phyloP scores from a whole-genome alignment of 2,797 vertebrate genomes.

The Erpetoichthys calabaricus region DNA sequence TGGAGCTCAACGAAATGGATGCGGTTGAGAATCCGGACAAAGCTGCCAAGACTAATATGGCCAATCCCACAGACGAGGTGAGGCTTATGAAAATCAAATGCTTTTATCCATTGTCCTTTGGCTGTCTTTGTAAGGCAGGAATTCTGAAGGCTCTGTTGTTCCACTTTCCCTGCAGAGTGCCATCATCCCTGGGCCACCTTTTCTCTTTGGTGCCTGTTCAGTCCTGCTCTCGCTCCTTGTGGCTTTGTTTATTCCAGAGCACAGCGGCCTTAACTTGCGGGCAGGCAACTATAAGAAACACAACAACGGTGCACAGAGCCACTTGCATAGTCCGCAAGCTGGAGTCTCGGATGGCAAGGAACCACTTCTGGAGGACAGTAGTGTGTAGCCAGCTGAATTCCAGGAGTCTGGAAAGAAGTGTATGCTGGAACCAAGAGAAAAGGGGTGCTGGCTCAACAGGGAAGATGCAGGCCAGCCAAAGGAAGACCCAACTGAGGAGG shows the following conservation, averaged over 20 bases:
- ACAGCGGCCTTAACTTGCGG: slow-evolving; percentile 54
- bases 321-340: slow-evolving; percentile 60
- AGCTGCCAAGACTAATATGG: slow-evolving; percentile 69
- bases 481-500: too few relatives aligned
- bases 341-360: slow-evolving; percentile 67
- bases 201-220: slow-evolving; percentile 76
- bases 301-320: slow-evolving; percentile 66
- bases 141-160: neutral
- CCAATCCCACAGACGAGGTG: slow-evolving; percentile 81
- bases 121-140: neutral
- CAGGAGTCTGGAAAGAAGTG: too few relatives aligned
- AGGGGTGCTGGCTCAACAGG: slow-evolving; percentile 18
- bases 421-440: slow-evolving; percentile 20
- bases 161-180: slow-evolving; percentile 48
- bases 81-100: neutral
- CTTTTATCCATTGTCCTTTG: neutral
- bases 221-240: slow-evolving; percentile 79
- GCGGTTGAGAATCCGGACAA: slow-evolving; percentile 56
- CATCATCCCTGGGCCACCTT: slow-evolving; percentile 76
- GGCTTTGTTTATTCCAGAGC: slow-evolving; percentile 76
- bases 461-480: slow-evolving; percentile 9
- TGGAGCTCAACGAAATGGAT: slow-evolving; percentile 65
- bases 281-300: slow-evolving; percentile 77
- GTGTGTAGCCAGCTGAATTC: slow-evolving; percentile 47
- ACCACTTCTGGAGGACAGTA: slow-evolving; percentile 76